Conservation (phyloP, 2,888 invertebrate genomes). For the Lymantria dispar region DNA sequence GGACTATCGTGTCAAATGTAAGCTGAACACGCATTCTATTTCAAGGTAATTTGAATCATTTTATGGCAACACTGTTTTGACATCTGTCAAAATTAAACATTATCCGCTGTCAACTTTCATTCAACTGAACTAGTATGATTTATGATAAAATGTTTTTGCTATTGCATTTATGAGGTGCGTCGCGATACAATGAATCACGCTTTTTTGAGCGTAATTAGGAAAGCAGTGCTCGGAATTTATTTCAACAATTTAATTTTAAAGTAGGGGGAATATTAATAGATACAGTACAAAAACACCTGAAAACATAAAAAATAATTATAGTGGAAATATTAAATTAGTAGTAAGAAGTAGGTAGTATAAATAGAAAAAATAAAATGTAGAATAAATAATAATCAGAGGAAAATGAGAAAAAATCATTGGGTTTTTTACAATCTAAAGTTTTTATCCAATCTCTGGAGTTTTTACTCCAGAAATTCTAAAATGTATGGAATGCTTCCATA, state of each 20-base stretch:
- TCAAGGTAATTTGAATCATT: background rate
- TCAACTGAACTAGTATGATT: conserved; percentile 4
- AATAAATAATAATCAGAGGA: conserved; percentile 2
- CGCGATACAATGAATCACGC: conserved; percentile 5
- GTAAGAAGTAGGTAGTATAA: conserved; percentile 1
- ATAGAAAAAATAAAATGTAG: background rate
- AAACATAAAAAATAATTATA: conserved; percentile 60
- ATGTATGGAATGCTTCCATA: too few relatives aligned
- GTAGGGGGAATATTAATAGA: conserved; percentile 62
- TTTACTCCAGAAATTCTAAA: too few relatives aligned
- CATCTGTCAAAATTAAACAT: background rate
- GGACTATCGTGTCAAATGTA: conserved; percentile 1
- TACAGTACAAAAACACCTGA: conserved; percentile 60
- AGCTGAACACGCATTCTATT: background rate
- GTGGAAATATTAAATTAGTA: conserved; percentile 25
- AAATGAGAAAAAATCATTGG: conserved; percentile 6
- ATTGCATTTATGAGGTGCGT: conserved; percentile 14
- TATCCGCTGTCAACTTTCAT: conserved; percentile 14
- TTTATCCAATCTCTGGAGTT: too few relatives aligned
- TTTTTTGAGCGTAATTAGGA: conserved; percentile 43
- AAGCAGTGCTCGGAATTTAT: conserved; percentile 71
- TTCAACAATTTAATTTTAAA: conserved; percentile 49
- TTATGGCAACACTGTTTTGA: conserved; percentile 3
- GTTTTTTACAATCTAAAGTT: background rate
- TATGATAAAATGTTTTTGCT: conserved; percentile 12